Percentiles rank a stretch among this genome's conserved stretches.
These are phyloP conservation scores for Lysandra coridon DNA, from an alignment of 2,888 invertebrate species.

Conservation along the genomic window DNA sequence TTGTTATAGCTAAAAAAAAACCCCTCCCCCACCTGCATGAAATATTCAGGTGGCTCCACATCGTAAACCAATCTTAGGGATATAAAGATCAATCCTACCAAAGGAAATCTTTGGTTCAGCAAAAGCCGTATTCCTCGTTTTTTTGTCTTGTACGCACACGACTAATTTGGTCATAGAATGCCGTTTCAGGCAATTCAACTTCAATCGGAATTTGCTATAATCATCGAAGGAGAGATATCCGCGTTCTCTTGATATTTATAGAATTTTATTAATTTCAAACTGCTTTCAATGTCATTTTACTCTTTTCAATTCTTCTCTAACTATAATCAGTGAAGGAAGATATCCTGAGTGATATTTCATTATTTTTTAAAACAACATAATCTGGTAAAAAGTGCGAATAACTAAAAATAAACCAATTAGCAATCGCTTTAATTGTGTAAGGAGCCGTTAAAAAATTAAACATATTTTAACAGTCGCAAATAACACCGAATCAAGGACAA, in stretches of 20 bases:
- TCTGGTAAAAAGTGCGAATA: background rate
- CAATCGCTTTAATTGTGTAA: background rate
- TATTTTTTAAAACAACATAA: background rate
- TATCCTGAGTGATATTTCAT: background rate
- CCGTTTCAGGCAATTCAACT: constrained; percentile 53
- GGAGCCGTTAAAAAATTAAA: constrained; percentile 23
- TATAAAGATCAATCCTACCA: no score
- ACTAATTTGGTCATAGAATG: constrained; percentile 58
- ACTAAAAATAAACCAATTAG: constrained; percentile 13
- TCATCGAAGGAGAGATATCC: constrained; percentile 48
- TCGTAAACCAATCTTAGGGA: no score
- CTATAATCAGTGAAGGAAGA: no score
- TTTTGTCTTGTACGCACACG: constrained; percentile 12
- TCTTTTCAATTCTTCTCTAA: no score
- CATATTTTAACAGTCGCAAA: constrained; percentile 1
- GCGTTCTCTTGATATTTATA: constrained; percentile 42
- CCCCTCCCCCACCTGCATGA: no score
- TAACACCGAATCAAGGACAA: constrained; percentile 46
- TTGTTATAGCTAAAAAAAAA: no score
- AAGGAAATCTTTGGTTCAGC: no score
- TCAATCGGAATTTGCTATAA: constrained; percentile 53
- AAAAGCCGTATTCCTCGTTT: no score
- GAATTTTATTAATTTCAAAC: background rate
- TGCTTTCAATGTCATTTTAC: background rate
- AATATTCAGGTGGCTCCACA: no score